phyloP scores from a whole-genome alignment of 2,888 invertebrate genomes.

The Caenorhabditis panamensis region DNA sequence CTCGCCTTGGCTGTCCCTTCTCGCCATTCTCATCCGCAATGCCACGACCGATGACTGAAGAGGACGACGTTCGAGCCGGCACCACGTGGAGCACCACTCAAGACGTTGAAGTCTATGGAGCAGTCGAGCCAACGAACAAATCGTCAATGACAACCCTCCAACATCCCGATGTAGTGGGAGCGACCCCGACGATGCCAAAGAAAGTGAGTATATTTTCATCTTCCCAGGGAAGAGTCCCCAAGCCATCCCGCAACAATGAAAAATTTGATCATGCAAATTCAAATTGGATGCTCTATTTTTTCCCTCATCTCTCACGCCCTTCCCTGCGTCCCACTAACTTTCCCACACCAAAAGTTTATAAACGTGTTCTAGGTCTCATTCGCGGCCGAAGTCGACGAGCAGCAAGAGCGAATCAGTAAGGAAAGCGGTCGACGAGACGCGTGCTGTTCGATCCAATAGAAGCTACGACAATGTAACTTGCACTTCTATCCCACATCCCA shows the following conservation, averaged over 20 bases:
- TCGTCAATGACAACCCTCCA: constrained; percentile 43
- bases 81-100: constrained; percentile 39
- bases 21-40: constrained; percentile 26
- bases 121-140: constrained; percentile 32
- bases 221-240: too few species aligned
- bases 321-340: not conserved
- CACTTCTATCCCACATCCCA: not conserved
- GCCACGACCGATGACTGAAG: constrained; percentile 52
- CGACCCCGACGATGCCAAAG: constrained; percentile 57
- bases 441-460: constrained; percentile 59
- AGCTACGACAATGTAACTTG: constrained; percentile 13
- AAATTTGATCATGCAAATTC: constrained; percentile 9
- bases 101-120: constrained; percentile 44
- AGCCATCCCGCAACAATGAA: not conserved
- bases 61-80: constrained; percentile 47
- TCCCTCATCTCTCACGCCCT: not conserved
- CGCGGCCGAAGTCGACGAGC: constrained; percentile 63
- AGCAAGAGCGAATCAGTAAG: constrained; percentile 54
- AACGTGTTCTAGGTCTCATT: constrained; percentile 53
- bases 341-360: not conserved
- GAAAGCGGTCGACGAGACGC: constrained; percentile 46
- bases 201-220: constrained; percentile 34
- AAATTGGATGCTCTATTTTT: not conserved
- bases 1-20: constrained; percentile 8
- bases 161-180: constrained; percentile 18